phyloP scores from a whole-genome alignment of 1,140 invertebrate genomes.

The Microplitis demolitor region DNA sequence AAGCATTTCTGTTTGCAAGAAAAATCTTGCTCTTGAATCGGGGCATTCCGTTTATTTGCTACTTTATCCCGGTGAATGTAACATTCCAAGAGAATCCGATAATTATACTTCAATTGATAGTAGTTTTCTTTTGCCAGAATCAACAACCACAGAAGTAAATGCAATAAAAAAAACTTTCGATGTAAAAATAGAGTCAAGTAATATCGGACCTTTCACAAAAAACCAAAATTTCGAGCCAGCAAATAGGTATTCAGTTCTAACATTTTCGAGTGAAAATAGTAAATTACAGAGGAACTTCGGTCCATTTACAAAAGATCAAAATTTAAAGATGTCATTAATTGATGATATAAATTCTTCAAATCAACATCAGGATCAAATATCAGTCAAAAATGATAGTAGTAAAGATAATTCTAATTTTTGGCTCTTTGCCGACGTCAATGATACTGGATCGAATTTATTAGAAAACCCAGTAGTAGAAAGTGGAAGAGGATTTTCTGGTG shows the following conservation, averaged over 20 bases:
- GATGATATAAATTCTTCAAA: conserved; percentile 15
- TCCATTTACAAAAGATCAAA: conserved; percentile 54
- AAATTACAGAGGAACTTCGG: conserved; percentile 44
- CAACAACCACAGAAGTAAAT: conserved; percentile 26
- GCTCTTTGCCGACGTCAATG: conserved; percentile 48
- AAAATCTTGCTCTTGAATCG: conserved; percentile 75
- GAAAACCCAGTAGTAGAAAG: conserved; percentile 43
- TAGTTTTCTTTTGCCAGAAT: conserved; percentile 28
- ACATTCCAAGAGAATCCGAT: conserved; percentile 55
- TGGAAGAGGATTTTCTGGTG: conserved; percentile 42
- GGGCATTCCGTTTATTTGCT: conserved; percentile 73
- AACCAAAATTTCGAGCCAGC: conserved; percentile 46
- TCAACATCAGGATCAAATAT: conserved; percentile 20
- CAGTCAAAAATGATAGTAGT: conserved; percentile 3
- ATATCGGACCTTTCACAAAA: conserved; percentile 48
- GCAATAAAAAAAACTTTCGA: not conserved
- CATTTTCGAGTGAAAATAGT: conserved; percentile 16
- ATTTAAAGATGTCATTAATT: conserved; percentile 29
- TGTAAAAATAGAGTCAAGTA: not conserved
- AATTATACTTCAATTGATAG: conserved; percentile 29
- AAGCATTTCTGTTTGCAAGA: conserved; percentile 79
- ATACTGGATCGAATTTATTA: conserved; percentile 51
- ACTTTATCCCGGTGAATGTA: conserved; percentile 78
- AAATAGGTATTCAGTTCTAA: conserved; percentile 19
- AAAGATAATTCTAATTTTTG: conserved; percentile 40